Base-by-base conservation (phyloP, 1,140 invertebrate genomes). In the Lordiphosa stackelbergi region DNA sequence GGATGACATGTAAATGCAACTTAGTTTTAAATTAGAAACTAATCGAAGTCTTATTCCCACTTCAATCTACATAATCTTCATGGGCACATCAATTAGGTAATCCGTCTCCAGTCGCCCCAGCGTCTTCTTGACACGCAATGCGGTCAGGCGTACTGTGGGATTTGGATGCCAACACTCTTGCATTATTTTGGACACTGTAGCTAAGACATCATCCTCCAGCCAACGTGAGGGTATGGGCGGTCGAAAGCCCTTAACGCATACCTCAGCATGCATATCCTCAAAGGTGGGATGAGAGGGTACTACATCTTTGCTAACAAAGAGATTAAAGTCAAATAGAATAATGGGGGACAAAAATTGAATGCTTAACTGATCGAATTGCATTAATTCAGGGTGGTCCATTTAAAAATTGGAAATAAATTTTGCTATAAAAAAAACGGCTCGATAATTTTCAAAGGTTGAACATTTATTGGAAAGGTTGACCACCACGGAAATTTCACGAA, bases 141-240 rank as follows among this genome's bases (percentile, higher is more conserved):
- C 94, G 24, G 96, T 96, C 47, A 98, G 90, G 60, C 97, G 91
- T 37, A 96, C 96, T 37, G 92, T 93, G 56, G 97, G 95, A 90
- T 94, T 96, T 31, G 91, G 91, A 88, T 96, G 95, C 97, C 97
- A 98, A 86, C 96, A 98, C 89, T 98, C 97, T 42, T 91, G 90
- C 93, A 97, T 96, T 2, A 96, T 88, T 86, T 95, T 93, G 40
- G 93, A 90, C 56, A 97, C 87, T 5, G 92, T 91, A 45, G 90
- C 90, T 56, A 97, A 89, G 8, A 95, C 91, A 90, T 96, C 91
- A 72, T 93, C 91, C 45, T 88, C 85, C 31, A 78, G 72, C 96
- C 96, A 97, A 77, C 94, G 90, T 24, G 91, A 81, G 2, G 95
- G 93, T 47, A 97, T 91, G 9, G 91, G 87, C 11, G 96, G 97